Evolutionary conservation across 1,140 invertebrate genomes (phyloP), one percentile per base, ranked within the genome.

Genomic region (Solenopsis fugax): DNA sequence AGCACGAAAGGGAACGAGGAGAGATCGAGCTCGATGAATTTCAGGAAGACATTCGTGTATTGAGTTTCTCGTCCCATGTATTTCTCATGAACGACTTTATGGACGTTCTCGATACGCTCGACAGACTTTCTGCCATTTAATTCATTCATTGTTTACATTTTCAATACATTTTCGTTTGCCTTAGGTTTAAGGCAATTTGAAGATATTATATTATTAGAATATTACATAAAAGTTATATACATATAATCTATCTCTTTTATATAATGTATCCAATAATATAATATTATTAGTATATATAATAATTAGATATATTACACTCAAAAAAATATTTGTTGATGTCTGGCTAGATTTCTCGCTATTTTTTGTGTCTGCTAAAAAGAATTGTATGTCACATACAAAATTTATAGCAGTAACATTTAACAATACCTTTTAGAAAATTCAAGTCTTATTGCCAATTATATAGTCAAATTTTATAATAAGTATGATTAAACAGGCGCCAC

Each of bases 1-100:
- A 16, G 21, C 18, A n/a, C 45, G 34, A 37, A 48, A 84, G 54
- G 69, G 48, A 87, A 65, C 10, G 41, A 52, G 10, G 48, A 82
- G 56, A 58, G 9, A 87, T 73, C 65, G 67, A 69, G 50, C 52
- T 64, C 78, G 5, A 84, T 82, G 78, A 86, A 86, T 86, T 86
- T 81, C 41, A 64, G n/a, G 18, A 84, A 81, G 50, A 87, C 54
- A 72, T 34, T 82, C 56, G 54, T 29, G 78, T 73, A 48, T 48
- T 18, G 67, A 54, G 29, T 41, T 60, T 37, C 54, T 56, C 54
- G 56, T 45, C 56, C 50, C 21, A 56, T 34, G 21, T 72, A 58
- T 67, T 87, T 75, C 50, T 37, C 41, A 24, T 29, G 45, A 34
- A 76, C 41, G 12, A 34, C 37, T 56, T 56, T 41, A 45, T 41